These are phyloP conservation scores for Scolopax mira DNA, from an alignment of 2,113 vertebrate species.

Conservation along the genomic window DNA sequence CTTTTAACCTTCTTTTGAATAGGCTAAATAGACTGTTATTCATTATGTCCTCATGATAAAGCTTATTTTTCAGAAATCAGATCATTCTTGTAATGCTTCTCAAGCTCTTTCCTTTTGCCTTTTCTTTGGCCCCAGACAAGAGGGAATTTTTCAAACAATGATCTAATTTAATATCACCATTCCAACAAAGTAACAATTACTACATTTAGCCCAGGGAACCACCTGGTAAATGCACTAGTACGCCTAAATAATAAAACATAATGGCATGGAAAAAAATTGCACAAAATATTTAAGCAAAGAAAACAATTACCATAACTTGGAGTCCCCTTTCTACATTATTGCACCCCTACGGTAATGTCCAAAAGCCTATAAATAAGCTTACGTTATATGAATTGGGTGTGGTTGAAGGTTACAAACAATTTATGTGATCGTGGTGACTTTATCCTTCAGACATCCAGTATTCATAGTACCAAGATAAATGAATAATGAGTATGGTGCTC, in stretches of 20 bases:
- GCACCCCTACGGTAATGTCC: fast-evolving
- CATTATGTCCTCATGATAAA: not conserved
- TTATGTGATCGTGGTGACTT: not conserved
- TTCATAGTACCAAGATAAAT: not conserved
- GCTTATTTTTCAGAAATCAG: not conserved
- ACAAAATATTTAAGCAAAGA: not conserved
- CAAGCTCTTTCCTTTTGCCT: not conserved
- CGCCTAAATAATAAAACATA: not conserved
- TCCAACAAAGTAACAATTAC: not conserved
- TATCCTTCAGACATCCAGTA: not conserved
- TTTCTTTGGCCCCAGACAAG: not conserved
- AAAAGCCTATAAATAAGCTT: not conserved
- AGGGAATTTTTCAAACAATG: not conserved
- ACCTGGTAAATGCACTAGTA: not conserved
- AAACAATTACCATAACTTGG: not conserved
- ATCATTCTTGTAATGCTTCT: not conserved
- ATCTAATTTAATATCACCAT: not conserved
- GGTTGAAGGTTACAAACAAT: not conserved
- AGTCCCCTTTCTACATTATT: not conserved
- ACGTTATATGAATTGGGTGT: not conserved
- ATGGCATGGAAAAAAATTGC: not conserved
- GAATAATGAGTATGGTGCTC: not conserved
- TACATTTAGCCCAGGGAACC: not conserved
- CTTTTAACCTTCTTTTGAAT: not conserved
- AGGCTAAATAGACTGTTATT: not conserved